A percentile compares a stretch with the other conserved stretches of the same genome.
Evolutionary conservation across 2,113 vertebrate species (phyloP).

Genomic region (Cinclus mexicanus): DNA sequence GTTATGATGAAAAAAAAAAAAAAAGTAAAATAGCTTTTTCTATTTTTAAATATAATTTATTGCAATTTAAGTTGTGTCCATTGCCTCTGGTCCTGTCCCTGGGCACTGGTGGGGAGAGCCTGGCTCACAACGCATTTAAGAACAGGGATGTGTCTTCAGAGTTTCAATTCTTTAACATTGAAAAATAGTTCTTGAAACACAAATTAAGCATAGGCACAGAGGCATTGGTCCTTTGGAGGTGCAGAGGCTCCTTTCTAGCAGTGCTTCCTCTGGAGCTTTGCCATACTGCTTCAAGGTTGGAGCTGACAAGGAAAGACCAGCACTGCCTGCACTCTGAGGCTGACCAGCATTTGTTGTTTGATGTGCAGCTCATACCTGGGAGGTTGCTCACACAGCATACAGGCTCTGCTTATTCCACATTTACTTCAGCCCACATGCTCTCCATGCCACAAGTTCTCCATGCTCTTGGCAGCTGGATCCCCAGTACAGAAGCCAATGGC

Average conservation of each 20-base stretch:
- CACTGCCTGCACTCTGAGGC: fast-evolving
- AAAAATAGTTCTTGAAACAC: background rate
- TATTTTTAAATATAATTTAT: background rate
- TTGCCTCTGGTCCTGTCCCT: background rate
- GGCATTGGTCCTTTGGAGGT: background rate
- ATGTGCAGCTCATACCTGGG: background rate
- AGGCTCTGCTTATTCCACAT: background rate
- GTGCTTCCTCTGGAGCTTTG: background rate
- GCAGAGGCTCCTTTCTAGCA: background rate
- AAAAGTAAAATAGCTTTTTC: background rate
- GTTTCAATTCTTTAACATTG: background rate
- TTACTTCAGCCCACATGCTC: background rate
- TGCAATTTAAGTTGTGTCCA: background rate
- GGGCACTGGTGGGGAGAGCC: background rate
- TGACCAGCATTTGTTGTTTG: background rate
- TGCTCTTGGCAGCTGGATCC: background rate
- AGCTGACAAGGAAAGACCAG: background rate
- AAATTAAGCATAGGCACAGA: background rate
- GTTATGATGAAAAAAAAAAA: background rate
- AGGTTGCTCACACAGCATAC: background rate
- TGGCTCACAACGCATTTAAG: background rate
- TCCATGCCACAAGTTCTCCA: background rate
- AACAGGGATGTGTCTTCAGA: background rate
- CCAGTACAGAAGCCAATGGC: background rate
- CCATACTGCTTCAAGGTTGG: background rate